Conservation (phyloP, 2,888 invertebrate genomes). For the Melangyna quadrimaculata region DNA sequence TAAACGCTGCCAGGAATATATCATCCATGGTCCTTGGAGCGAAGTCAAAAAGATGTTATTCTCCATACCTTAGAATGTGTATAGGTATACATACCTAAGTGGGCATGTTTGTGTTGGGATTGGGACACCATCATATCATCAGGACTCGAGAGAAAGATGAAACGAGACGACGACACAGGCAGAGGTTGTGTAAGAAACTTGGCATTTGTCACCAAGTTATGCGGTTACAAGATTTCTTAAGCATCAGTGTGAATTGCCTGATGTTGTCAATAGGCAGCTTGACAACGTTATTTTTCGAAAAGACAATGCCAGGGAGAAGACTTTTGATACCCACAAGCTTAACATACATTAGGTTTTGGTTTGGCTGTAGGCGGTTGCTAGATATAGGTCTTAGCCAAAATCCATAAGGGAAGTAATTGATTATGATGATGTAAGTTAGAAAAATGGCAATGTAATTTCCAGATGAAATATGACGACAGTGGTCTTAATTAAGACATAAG, state of each 20-base stretch:
- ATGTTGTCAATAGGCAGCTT: slow-evolving; percentile 48
- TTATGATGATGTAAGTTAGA: slow-evolving; percentile 37
- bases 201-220: slow-evolving; percentile 71
- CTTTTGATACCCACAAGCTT: slow-evolving; percentile 49
- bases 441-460: slow-evolving; percentile 11
- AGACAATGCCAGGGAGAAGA: slow-evolving; percentile 13
- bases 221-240: slow-evolving; percentile 67
- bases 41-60: slow-evolving; percentile 69
- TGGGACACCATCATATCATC: not conserved
- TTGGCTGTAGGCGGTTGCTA: slow-evolving; percentile 20
- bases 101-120: slow-evolving; percentile 12
- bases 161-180: no score
- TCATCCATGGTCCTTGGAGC: slow-evolving; percentile 66
- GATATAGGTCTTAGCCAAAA: slow-evolving; percentile 37
- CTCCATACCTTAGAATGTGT: no score
- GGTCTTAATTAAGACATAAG: slow-evolving; percentile 19
- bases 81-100: not conserved
- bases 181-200: slow-evolving; percentile 44
- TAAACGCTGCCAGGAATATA: slow-evolving; percentile 57
- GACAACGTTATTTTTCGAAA: slow-evolving; percentile 28
- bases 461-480: slow-evolving; percentile 22
- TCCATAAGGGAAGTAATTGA: slow-evolving; percentile 58
- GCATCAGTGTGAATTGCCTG: slow-evolving; percentile 63
- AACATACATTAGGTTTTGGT: slow-evolving; percentile 31
- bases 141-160: not conserved